These are phyloP conservation scores for Hylyphantes graminicola DNA, from an alignment of 1,140 invertebrate genomes.

Conservation along the genomic window DNA sequence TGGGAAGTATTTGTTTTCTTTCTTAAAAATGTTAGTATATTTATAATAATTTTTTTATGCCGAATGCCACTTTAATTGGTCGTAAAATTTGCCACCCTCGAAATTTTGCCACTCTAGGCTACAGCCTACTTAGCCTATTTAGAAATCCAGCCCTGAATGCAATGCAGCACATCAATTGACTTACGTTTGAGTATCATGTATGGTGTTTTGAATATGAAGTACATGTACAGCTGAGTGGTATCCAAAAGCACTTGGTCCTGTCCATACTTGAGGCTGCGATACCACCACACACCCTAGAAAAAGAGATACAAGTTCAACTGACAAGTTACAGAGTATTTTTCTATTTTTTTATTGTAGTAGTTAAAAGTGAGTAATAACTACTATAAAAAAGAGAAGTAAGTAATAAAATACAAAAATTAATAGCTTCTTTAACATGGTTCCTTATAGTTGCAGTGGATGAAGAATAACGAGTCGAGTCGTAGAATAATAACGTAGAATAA, in stretches of 20 bases:
- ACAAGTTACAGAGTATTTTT: neutral
- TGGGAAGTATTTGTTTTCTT: neutral
- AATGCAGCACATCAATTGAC: constrained; percentile 35
- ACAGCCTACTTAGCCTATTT: too few species aligned
- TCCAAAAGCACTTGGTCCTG: constrained; percentile 86
- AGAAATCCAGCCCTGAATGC: too few species aligned
- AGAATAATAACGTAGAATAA: too few species aligned
- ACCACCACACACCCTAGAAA: constrained; percentile 94
- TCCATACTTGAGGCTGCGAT: constrained; percentile 88
- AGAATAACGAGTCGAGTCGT: too few species aligned
- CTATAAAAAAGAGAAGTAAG: neutral
- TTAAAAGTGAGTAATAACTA: neutral
- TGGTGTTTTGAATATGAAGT: constrained; percentile 94
- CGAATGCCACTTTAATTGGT: too few species aligned
- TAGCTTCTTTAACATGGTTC: too few species aligned
- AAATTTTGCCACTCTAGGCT: too few species aligned
- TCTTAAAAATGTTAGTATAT: too few species aligned
- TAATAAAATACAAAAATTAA: neutral
- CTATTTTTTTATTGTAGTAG: too few species aligned
- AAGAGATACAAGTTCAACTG: neutral
- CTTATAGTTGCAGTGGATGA: too few species aligned
- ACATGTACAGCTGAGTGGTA: constrained; percentile 95
- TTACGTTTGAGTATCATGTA: constrained; percentile 89
- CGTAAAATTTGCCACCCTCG: too few species aligned
- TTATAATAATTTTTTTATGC: too few species aligned